Percentiles rank a stretch among this genome's conserved stretches.
These are phyloP conservation scores for Sipha maydis DNA, from an alignment of 2,888 invertebrate genomes.

Conservation along the genomic window DNA sequence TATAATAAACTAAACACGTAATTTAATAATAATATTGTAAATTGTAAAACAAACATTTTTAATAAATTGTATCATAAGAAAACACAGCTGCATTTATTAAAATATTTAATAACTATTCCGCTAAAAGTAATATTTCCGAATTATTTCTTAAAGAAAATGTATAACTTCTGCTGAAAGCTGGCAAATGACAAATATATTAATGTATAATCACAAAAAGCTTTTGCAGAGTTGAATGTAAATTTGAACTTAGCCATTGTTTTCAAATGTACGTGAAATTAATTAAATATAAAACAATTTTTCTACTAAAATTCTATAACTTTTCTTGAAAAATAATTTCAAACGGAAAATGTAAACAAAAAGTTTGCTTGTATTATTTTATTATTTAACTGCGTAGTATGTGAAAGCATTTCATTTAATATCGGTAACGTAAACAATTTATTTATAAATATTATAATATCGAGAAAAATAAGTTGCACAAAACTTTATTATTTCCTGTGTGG, in stretches of 20 bases:
- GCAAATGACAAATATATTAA: slow-evolving; percentile 43
- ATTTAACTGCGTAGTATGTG: background rate
- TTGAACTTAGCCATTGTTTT: slow-evolving; percentile 20
- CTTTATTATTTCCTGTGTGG: background rate
- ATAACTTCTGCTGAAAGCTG: slow-evolving; percentile 11
- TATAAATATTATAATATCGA: background rate
- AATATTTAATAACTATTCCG: slow-evolving; percentile 28
- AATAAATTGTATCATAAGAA: background rate
- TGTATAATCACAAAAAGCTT: slow-evolving; percentile 42
- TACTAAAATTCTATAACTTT: slow-evolving; percentile 21
- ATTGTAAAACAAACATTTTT: background rate
- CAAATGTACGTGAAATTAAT: slow-evolving; percentile 42
- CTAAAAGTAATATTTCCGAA: slow-evolving; percentile 7
- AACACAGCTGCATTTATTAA: background rate
- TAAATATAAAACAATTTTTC: slow-evolving; percentile 39
- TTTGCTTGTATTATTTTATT: background rate
- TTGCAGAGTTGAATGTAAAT: slow-evolving; percentile 10
- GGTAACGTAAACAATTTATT: background rate
- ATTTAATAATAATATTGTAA: background rate
- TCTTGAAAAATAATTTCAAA: slow-evolving; percentile 11
- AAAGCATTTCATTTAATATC: background rate
- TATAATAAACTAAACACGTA: background rate
- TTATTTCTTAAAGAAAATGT: slow-evolving; percentile 12
- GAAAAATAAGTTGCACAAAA: background rate
- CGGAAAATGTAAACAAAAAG: slow-evolving; percentile 3